Evolutionary conservation across 2,888 invertebrate genomes (phyloP).

Genomic region (Craniophora ligustri): DNA sequence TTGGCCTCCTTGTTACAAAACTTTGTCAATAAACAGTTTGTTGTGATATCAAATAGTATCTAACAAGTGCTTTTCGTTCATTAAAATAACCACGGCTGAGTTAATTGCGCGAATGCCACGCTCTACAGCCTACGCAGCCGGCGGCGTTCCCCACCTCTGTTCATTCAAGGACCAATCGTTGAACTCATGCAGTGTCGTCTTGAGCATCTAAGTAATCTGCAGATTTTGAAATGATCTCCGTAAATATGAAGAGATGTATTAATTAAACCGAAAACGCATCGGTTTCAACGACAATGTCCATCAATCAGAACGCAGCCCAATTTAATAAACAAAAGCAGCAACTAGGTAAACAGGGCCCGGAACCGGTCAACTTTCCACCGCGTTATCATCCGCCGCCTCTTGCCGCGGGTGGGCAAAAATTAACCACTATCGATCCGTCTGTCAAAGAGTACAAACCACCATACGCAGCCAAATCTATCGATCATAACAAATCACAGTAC

Average conservation of each 20-base stretch:
- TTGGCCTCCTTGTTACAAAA: constrained; percentile 29
- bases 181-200: constrained; percentile 79
- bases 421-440: constrained; percentile 89
- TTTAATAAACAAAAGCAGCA: constrained; percentile 86
- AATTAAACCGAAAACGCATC: constrained; percentile 69
- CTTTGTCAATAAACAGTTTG: constrained; percentile 22
- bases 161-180: constrained; percentile 87
- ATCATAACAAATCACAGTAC: constrained; percentile 77
- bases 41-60: constrained; percentile 46
- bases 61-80: constrained; percentile 53
- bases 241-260: constrained; percentile 64
- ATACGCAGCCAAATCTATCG: constrained; percentile 75
- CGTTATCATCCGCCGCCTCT: constrained; percentile 94
- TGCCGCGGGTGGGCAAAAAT: constrained; percentile 90
- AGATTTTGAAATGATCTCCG: constrained; percentile 74
- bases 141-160: constrained; percentile 83
- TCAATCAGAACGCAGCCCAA: constrained; percentile 84
- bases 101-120: constrained; percentile 86
- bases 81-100: constrained; percentile 55
- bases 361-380: constrained; percentile 90
- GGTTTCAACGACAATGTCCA: constrained; percentile 82
- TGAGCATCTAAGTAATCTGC: constrained; percentile 70
- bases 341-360: constrained; percentile 86
- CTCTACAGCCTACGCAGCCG: constrained; percentile 85
- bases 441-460: constrained; percentile 83